Evolutionary conservation across 1,140 invertebrate species (phyloP).

Genomic region (Hesperophylax magnus): DNA sequence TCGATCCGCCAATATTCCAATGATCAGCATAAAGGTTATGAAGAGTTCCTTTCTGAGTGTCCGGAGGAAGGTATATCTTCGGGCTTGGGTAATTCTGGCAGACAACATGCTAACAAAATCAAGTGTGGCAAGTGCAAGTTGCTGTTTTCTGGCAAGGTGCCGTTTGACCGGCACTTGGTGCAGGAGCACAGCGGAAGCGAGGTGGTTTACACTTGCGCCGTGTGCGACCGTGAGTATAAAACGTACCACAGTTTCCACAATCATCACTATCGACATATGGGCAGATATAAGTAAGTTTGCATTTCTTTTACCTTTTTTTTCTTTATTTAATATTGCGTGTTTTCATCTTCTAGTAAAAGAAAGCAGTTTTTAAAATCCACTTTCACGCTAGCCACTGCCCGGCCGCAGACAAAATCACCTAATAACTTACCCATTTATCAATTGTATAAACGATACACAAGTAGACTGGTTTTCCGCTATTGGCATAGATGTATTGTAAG

Average conservation of each 20-base stretch:
- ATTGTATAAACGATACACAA: too few species aligned
- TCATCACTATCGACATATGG: constrained; percentile 17
- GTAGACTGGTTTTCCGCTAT: too few species aligned
- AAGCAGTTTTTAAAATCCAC: too few species aligned
- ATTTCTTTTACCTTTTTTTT: background rate
- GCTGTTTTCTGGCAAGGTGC: background rate
- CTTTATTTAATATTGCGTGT: too few species aligned
- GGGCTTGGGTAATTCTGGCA: background rate
- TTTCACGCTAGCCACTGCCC: too few species aligned
- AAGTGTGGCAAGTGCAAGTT: background rate
- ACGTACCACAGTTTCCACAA: constrained; percentile 6
- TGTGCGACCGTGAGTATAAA: constrained; percentile 8
- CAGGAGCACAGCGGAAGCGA: background rate
- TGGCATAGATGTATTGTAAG: too few species aligned
- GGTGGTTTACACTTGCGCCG: background rate
- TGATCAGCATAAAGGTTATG: too few species aligned
- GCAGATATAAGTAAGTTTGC: constrained; percentile 24
- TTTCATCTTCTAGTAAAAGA: too few species aligned
- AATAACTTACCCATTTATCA: too few species aligned
- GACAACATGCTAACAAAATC: background rate
- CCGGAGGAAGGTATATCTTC: background rate
- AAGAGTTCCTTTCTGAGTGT: too few species aligned
- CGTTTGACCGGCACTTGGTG: background rate
- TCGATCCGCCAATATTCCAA: background rate
- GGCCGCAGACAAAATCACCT: too few species aligned